A percentile compares a stretch with the other conserved stretches of the same genome.
phyloP scores from a whole-genome alignment of 2,797 vertebrate genomes.

The Hemibagrus guttatus region DNA sequence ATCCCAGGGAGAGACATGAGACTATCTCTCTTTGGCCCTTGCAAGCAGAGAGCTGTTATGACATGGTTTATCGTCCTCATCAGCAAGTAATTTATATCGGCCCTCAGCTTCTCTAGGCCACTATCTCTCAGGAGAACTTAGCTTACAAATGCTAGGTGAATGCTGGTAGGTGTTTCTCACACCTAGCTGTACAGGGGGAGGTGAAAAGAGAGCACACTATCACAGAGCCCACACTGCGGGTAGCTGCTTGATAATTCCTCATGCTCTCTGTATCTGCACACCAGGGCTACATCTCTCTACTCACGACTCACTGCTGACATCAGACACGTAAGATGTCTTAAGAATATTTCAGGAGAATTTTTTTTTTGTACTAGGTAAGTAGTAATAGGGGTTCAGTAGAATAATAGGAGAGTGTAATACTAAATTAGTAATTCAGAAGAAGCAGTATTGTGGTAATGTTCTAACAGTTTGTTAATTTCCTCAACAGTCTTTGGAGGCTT shows the following conservation, averaged over 20 bases:
- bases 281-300: slow-evolving; percentile 20
- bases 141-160: slow-evolving; percentile 75
- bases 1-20: slow-evolving; percentile 69
- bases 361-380: not conserved
- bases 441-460: not conserved
- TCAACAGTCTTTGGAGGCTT: not conserved
- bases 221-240: slow-evolving; percentile 74
- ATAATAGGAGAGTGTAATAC: not conserved
- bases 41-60: slow-evolving; percentile 77
- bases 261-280: slow-evolving; percentile 54
- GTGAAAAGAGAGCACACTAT: slow-evolving; percentile 72
- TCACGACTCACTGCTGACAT: slow-evolving; percentile 8
- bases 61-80: slow-evolving; percentile 82
- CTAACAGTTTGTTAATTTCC: not conserved
- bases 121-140: slow-evolving; percentile 76
- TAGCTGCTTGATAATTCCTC: slow-evolving; percentile 66
- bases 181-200: slow-evolving; percentile 72
- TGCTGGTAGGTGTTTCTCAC: slow-evolving; percentile 82
- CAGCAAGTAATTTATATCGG: slow-evolving; percentile 81
- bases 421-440: not conserved
- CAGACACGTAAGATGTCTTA: not conserved
- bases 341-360: not conserved
- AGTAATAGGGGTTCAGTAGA: not conserved
- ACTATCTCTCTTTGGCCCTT: slow-evolving; percentile 69
- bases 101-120: slow-evolving; percentile 73